Base-by-base conservation (phyloP, 2,888 invertebrate genomes). In the Oxyteleia sp. region DNA sequence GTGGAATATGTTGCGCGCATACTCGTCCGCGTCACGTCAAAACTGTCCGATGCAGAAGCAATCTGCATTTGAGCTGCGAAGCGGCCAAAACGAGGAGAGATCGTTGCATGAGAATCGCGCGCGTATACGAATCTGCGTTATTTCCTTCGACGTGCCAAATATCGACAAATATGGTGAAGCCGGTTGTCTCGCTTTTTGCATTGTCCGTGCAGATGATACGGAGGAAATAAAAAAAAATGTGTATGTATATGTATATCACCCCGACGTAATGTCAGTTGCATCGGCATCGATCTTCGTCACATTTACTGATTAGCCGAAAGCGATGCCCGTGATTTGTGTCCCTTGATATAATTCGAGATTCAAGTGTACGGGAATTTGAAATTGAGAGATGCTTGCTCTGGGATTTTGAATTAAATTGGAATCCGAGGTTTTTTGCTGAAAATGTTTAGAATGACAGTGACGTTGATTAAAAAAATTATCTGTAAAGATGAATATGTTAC, bases 11-110 rank as follows among this genome's bases (percentile, higher is more conserved):
- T 71, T 82, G 63, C 43, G 59, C 74, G 79, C 69, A 69, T 57
- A 69, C 71, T 69, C 79, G 64, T 74, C 79, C 57, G 45, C 61
- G 76, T 80, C 80, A 80, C 84, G 80, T 84, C 80, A 84, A 84
- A 80, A 80, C 84, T 80, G 84, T 84, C 84, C 75, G 80, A 68
- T 84, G 79, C 80, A 84, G 80, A 75, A 64, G 84, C 72, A 84
- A 84, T 84, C 84, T 81, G 76, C 84, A 72, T 74, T 72, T 81
- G 76, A 81, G 68, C 76, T 76, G 71, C 66, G 55, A 76, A 76
- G 29, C 82, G 78, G 72, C 68, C 78, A 64, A 76, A 82, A 82
- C 71, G 71, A 64, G 64, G 23, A 63, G 68, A 51, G 55, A 15
- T 11, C 32, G 26, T 7, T 32, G 38, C 20, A 64, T 18, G 16